Evolutionary conservation across 2,888 invertebrate species (phyloP).

Genomic region (Orgyia antiqua): DNA sequence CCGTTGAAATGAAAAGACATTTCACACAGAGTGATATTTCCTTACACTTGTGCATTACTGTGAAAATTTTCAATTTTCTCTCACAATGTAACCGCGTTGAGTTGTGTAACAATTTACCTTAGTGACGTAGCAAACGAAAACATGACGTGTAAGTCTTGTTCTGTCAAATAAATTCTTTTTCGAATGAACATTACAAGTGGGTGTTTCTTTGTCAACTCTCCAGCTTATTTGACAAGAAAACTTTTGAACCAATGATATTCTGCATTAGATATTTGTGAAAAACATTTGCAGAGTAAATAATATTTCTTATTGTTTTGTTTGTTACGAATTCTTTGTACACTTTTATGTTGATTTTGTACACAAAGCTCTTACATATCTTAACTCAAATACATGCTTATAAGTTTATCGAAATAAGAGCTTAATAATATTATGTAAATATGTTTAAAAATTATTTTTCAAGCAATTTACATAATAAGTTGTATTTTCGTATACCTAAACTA

Average conservation of each 20-base stretch:
- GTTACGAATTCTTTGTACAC: too few species aligned
- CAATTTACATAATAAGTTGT: too few species aligned
- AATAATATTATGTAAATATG: too few species aligned
- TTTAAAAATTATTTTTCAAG: too few species aligned
- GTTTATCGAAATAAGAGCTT: too few species aligned
- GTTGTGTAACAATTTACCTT: constrained; percentile 24
- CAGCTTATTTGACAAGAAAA: constrained; percentile 15
- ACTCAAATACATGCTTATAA: too few species aligned
- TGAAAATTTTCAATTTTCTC: constrained; percentile 44
- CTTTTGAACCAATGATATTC: constrained; percentile 9
- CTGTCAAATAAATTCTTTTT: constrained; percentile 29
- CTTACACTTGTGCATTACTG: constrained; percentile 29
- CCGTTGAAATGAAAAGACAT: constrained; percentile 26
- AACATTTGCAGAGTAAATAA: background rate
- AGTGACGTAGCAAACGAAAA: constrained; percentile 17
- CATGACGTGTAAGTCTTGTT: constrained; percentile 19
- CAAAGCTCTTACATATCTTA: too few species aligned
- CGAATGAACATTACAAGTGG: constrained; percentile 19
- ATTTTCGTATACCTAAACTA: too few species aligned
- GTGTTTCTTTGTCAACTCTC: constrained; percentile 15
- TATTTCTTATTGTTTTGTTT: background rate
- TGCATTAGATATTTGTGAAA: constrained; percentile 5
- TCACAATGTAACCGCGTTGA: constrained; percentile 32
- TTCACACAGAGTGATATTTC: constrained; percentile 35
- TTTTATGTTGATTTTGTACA: background rate